Evolutionary conservation across 2,888 invertebrate species (phyloP).

Genomic region (Syrphus vitripennis): DNA sequence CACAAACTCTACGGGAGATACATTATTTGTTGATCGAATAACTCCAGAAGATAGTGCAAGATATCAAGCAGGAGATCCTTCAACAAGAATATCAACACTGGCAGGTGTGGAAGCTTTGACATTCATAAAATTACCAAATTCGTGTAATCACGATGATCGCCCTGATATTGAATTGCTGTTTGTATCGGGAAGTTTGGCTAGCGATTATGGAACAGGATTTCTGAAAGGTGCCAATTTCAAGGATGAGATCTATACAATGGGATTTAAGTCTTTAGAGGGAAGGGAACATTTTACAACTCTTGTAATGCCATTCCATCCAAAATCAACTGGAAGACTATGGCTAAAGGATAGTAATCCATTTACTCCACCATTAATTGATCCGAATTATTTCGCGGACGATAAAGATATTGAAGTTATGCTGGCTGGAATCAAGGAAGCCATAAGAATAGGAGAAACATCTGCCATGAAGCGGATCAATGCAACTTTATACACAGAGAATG

Average conservation of each 20-base stretch:
- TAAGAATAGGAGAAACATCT: constrained; percentile 82
- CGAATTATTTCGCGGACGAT: not conserved
- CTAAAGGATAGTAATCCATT: constrained; percentile 87
- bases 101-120: constrained; percentile 84
- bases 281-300: constrained; percentile 84
- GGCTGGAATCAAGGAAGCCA: constrained; percentile 84
- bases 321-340: constrained; percentile 86
- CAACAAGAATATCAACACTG: constrained; percentile 83
- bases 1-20: constrained; percentile 74
- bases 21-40: constrained; percentile 45
- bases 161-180: constrained; percentile 87
- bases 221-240: constrained; percentile 83
- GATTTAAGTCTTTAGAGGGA: constrained; percentile 68
- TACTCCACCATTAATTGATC: constrained; percentile 88
- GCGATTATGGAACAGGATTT: constrained; percentile 83
- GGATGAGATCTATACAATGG: constrained; percentile 82
- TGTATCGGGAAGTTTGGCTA: constrained; percentile 83
- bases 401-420: constrained; percentile 83
- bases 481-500: constrained; percentile 81
- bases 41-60: constrained; percentile 78
- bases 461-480: constrained; percentile 84
- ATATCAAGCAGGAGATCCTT: constrained; percentile 83
- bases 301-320: constrained; percentile 86
- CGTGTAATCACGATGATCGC: constrained; percentile 79
- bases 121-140: constrained; percentile 83